These are phyloP conservation scores for Indri indri DNA, from an alignment of 2,113 vertebrate species.

Conservation along the genomic window DNA sequence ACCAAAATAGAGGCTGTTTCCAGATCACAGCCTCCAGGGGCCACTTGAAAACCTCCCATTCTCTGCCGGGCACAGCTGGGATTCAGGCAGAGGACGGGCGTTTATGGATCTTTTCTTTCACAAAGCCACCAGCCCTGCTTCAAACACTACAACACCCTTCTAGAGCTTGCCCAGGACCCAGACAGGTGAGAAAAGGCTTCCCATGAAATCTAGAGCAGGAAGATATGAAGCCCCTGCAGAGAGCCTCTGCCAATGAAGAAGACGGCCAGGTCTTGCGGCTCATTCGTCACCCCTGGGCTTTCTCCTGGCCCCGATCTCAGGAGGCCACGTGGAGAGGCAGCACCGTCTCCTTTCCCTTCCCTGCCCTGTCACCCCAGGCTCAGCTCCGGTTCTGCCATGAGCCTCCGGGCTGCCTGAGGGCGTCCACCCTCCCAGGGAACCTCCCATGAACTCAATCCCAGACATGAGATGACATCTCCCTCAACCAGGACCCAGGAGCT, in stretches of 20 bases:
- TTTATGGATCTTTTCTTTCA: not conserved
- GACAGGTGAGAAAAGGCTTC: not conserved
- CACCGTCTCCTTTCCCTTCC: not conserved
- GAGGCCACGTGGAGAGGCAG: not conserved
- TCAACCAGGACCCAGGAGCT: not conserved
- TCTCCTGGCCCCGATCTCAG: not conserved
- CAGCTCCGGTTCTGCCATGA: not conserved
- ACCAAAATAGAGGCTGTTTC: slow-evolving; percentile 25
- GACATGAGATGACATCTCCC: not conserved
- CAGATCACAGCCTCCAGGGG: slow-evolving; percentile 34
- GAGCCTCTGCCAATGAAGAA: not conserved
- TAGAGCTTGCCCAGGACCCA: not conserved
- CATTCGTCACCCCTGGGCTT: no score
- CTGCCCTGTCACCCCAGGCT: not conserved
- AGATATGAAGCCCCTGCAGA: not conserved
- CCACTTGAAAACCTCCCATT: slow-evolving; percentile 42
- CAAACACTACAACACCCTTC: rapidly evolving
- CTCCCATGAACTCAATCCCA: not conserved
- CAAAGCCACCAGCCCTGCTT: not conserved
- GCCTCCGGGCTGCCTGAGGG: not conserved
- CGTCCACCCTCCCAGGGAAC: not conserved
- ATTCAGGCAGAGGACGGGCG: not conserved
- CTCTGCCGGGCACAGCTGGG: not conserved
- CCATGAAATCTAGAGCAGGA: not conserved
- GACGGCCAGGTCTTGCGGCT: rapidly evolving